A percentile compares a stretch with the other conserved stretches of the same genome.
Evolutionary conservation across 53 echinoderm and acorn worm genomes (phyloP).

Genomic region (Luidia sarsii): DNA sequence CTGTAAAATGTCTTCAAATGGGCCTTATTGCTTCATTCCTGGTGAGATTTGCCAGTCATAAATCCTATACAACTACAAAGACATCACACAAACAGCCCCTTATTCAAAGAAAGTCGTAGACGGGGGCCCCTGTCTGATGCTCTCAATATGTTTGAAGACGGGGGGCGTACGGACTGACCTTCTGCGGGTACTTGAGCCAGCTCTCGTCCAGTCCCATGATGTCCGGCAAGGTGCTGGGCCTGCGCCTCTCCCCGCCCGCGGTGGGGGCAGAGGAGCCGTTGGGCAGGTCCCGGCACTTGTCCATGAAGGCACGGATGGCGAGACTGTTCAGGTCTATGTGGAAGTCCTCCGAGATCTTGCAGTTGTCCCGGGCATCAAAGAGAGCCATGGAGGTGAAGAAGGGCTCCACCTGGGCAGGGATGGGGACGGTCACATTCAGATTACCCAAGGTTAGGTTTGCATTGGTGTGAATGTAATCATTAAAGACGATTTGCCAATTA

Average conservation of each 20-base stretch:
- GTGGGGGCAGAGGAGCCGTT: slow-evolving; percentile 67
- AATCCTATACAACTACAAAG: too few relatives aligned
- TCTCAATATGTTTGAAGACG: too few relatives aligned
- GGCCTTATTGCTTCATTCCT: too few relatives aligned
- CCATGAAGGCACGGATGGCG: slow-evolving; percentile 65
- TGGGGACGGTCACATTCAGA: background rate
- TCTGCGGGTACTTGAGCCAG: slow-evolving; percentile 90
- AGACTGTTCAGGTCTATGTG: slow-evolving; percentile 84
- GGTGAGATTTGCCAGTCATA: too few relatives aligned
- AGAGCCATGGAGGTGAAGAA: slow-evolving; percentile 88
- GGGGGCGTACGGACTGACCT: slow-evolving; percentile 59
- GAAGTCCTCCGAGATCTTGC: slow-evolving; percentile 94
- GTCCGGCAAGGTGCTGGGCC: slow-evolving; percentile 69
- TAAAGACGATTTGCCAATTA: too few relatives aligned
- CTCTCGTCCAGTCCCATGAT: slow-evolving; percentile 69
- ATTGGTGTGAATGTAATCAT: too few relatives aligned
- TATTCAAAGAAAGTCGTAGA: too few relatives aligned
- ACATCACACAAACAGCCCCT: too few relatives aligned
- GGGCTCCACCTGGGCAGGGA: slow-evolving; percentile 75
- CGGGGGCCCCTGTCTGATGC: too few relatives aligned
- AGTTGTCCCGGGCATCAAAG: slow-evolving; percentile 83
- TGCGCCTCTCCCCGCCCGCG: slow-evolving; percentile 3
- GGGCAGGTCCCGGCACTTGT: slow-evolving; percentile 54
- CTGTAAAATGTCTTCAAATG: too few relatives aligned
- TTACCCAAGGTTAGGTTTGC: background rate